phyloP scores from a whole-genome alignment of 2,888 invertebrate species.

The Lycia hirtaria region DNA sequence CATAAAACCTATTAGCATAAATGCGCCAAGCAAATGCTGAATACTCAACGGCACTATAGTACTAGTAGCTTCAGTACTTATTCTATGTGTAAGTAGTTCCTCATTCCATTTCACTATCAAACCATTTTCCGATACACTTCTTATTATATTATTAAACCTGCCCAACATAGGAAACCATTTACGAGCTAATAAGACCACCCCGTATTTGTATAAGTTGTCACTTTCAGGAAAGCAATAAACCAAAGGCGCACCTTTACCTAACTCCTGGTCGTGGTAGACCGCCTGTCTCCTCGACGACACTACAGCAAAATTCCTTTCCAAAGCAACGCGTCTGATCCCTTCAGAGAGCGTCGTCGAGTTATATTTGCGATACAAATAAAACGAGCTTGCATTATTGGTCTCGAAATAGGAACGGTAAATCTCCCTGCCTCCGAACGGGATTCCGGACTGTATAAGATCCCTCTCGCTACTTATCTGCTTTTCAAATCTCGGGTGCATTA shows the following conservation, averaged over 20 bases:
- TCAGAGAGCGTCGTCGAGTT: constrained; percentile 71
- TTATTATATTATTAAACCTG: constrained; percentile 75
- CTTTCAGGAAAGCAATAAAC: constrained; percentile 79
- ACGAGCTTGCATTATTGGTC: constrained; percentile 76
- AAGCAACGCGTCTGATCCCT: constrained; percentile 70
- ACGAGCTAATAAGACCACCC: constrained; percentile 74
- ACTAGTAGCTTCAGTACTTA: constrained; percentile 56
- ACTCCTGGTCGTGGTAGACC: constrained; percentile 73
- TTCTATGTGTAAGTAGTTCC: constrained; percentile 68
- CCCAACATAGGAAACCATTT: constrained; percentile 79
- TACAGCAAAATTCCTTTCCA: constrained; percentile 74
- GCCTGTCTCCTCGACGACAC: constrained; percentile 77
- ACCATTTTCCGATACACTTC: constrained; percentile 79
- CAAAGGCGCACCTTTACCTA: constrained; percentile 73
- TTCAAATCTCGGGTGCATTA: constrained; percentile 82
- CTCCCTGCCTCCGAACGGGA: constrained; percentile 78
- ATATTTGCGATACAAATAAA: constrained; percentile 81
- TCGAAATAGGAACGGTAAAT: constrained; percentile 81
- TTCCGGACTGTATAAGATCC: constrained; percentile 74
- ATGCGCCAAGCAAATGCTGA: constrained; percentile 77
- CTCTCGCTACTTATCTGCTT: constrained; percentile 78
- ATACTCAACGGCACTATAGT: constrained; percentile 68
- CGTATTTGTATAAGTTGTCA: constrained; percentile 79
- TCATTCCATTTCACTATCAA: constrained; percentile 80
- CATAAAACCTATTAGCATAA: constrained; percentile 78